Evolutionary conservation across 2,797 vertebrate species (phyloP).

Genomic region (Sciurus carolinensis): DNA sequence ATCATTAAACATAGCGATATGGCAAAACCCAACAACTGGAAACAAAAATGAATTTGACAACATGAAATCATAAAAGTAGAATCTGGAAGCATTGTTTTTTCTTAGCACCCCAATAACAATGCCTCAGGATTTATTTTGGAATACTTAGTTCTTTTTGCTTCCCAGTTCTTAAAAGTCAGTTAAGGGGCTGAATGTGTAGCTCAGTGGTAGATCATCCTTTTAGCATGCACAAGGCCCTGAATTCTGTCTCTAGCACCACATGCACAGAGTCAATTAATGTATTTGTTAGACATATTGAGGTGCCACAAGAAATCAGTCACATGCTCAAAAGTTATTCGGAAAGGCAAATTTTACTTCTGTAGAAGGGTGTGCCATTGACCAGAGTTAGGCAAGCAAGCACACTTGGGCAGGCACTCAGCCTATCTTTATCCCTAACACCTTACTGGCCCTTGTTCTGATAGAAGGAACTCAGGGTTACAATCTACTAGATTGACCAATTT

Average conservation of each 20-base stretch:
- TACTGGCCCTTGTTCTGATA: too few species aligned
- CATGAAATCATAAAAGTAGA: constrained; percentile 8
- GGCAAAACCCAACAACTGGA: not conserved
- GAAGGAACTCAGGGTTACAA: too few species aligned
- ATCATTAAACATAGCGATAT: not conserved
- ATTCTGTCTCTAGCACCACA: not conserved
- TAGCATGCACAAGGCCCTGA: not conserved
- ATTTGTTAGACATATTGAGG: too few species aligned
- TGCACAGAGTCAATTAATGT: not conserved
- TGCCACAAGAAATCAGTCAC: too few species aligned
- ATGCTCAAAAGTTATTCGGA: too few species aligned
- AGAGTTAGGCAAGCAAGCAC: too few species aligned
- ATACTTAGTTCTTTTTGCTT: constrained; percentile 3
- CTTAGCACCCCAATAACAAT: not conserved
- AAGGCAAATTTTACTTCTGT: too few species aligned
- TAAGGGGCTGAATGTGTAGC: too few species aligned
- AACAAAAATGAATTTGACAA: not conserved
- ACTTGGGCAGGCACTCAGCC: too few species aligned
- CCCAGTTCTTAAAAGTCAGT: not conserved
- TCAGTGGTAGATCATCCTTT: not conserved
- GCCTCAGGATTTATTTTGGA: not conserved
- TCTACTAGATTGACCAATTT: too few species aligned
- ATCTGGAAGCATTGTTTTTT: not conserved
- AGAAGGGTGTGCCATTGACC: too few species aligned
- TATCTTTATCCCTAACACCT: too few species aligned